Evolutionary conservation across 2,797 vertebrate species (phyloP).

Genomic region (Hapalemur alaotrensis): DNA sequence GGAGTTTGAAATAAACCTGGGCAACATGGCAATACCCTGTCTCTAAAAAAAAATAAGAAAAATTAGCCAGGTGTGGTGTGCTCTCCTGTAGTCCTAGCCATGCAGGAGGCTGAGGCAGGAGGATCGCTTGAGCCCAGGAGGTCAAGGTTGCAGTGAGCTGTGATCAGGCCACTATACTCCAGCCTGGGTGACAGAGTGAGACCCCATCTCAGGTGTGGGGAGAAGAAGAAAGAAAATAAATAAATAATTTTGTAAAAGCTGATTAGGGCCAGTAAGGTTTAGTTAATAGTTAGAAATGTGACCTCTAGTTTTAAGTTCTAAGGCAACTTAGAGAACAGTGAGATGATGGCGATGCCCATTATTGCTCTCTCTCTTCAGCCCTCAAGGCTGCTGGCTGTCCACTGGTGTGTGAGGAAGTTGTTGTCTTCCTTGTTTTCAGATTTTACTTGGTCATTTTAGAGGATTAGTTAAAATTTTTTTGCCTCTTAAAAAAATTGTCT

Average conservation of each 20-base stretch:
- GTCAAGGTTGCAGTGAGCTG: neutral
- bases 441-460: neutral
- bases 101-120: neutral
- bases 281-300: neutral
- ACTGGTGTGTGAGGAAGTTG: neutral
- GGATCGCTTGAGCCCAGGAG: neutral
- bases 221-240: neutral
- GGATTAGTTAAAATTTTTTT: neutral
- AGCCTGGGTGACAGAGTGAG: neutral
- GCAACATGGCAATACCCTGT: neutral
- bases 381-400: neutral
- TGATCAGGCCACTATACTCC: neutral
- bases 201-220: neutral
- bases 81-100: neutral
- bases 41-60: neutral
- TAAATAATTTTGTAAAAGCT: neutral
- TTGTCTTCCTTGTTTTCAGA: neutral
- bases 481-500: neutral
- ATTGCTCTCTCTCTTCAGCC: neutral
- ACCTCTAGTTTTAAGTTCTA: neutral
- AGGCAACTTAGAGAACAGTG: neutral
- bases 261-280: neutral
- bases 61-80: neutral
- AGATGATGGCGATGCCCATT: neutral
- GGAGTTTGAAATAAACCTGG: neutral